Evolutionary conservation across 2,113 vertebrate genomes (phyloP).

Genomic region (Tricholaema leucomelas): DNA sequence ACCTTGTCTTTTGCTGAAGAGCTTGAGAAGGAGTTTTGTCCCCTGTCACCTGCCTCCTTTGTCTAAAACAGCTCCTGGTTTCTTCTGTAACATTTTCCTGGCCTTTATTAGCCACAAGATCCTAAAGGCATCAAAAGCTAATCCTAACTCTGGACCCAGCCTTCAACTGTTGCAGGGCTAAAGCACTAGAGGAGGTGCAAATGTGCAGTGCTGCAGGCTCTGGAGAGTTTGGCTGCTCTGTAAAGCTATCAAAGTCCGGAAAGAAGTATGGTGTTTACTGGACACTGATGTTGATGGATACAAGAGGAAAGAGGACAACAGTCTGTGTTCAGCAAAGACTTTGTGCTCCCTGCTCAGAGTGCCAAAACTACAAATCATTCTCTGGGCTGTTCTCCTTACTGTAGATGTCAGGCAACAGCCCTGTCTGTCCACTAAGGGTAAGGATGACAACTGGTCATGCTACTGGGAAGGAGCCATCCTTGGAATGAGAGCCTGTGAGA

Average conservation of each 20-base stretch:
- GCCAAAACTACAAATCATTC: not conserved
- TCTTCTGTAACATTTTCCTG: not conserved
- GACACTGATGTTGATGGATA: not conserved
- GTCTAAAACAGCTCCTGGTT: not conserved
- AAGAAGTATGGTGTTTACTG: not conserved
- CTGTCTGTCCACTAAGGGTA: not conserved
- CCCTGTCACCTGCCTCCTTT: not conserved
- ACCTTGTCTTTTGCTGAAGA: not conserved
- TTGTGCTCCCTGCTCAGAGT: not conserved
- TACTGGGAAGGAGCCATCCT: not conserved
- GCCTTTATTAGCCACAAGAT: not conserved
- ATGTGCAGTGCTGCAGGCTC: not conserved
- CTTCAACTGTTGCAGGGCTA: not conserved
- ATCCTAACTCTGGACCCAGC: not conserved
- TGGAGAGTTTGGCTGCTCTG: not conserved
- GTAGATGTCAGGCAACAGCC: not conserved
- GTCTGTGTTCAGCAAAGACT: not conserved
- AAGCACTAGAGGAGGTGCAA: not conserved
- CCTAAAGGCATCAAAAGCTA: not conserved
- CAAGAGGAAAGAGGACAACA: not conserved
- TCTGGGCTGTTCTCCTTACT: not conserved
- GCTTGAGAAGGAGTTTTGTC: not conserved
- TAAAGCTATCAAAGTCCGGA: not conserved
- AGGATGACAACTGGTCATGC: not conserved
- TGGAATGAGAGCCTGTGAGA: too few species aligned